Evolutionary conservation across 2,113 vertebrate species (phyloP).

Genomic region (Onychorhynchus coronatus): DNA sequence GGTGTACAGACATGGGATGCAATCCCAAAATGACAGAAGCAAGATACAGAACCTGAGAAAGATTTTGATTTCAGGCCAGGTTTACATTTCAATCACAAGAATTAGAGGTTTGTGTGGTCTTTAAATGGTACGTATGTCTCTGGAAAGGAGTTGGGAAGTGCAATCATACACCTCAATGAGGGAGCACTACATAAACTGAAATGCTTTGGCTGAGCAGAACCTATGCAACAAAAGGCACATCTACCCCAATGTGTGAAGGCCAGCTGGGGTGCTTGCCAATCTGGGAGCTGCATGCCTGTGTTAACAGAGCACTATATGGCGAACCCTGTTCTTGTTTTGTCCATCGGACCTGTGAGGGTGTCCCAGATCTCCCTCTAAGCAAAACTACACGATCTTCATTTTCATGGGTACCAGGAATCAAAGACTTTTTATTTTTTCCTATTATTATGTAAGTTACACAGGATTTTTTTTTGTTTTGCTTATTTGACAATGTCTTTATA

Average conservation of each 20-base stretch:
- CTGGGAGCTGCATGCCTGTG: neutral
- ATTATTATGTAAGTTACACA: neutral
- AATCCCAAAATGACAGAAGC: neutral
- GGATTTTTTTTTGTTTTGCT: neutral
- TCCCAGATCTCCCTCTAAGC: neutral
- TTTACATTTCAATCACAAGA: neutral
- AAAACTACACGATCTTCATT: neutral
- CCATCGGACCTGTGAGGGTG: neutral
- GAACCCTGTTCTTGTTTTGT: neutral
- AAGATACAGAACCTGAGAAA: neutral
- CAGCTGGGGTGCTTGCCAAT: accelerated
- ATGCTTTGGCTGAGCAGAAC: neutral
- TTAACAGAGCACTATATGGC: too few relatives aligned
- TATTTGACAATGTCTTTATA: neutral
- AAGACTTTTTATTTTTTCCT: neutral
- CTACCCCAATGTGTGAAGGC: neutral
- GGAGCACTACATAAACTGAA: neutral
- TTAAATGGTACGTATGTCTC: neutral
- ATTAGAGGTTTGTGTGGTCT: neutral
- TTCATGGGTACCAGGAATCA: neutral
- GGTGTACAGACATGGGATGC: neutral
- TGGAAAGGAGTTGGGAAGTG: neutral
- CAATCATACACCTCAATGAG: neutral
- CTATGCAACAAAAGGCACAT: neutral
- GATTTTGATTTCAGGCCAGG: neutral